Conservation (phyloP, 2,888 invertebrate genomes). For the Neoaliturus tenellus region DNA sequence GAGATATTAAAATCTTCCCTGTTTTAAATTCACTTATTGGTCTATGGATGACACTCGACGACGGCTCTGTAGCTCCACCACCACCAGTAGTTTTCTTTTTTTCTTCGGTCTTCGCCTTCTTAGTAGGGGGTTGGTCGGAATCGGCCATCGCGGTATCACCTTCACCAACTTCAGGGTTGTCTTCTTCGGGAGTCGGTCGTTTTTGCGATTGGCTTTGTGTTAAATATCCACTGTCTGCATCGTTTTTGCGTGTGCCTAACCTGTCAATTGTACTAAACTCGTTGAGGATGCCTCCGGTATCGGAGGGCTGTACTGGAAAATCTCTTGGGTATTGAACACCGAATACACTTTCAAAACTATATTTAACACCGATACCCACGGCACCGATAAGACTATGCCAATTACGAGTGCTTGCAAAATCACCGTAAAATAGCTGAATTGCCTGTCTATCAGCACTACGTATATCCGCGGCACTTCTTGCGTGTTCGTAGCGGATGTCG, state of each 20-base stretch:
- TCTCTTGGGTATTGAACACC: conserved; percentile 1
- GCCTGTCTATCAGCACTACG: conserved; percentile 26
- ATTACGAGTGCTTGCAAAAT: conserved; percentile 16
- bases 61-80: neutral
- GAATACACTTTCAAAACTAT: neutral
- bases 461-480: no score
- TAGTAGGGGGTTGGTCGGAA: neutral
- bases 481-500: conserved; percentile 3
- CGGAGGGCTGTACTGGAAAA: neutral
- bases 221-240: no score
- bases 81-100: neutral
- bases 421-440: neutral
- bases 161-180: no score
- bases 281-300: neutral
- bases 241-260: neutral
- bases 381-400: neutral
- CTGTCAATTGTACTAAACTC: neutral
- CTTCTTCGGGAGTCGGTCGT: no score
- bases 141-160: neutral
- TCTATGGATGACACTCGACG: neutral
- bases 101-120: neutral
- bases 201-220: no score
- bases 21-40: neutral
- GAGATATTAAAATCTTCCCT: neutral
- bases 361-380: conserved; percentile 1